phyloP scores from a whole-genome alignment of 2,797 vertebrate species.

The Hyperoplus lanceolatus region DNA sequence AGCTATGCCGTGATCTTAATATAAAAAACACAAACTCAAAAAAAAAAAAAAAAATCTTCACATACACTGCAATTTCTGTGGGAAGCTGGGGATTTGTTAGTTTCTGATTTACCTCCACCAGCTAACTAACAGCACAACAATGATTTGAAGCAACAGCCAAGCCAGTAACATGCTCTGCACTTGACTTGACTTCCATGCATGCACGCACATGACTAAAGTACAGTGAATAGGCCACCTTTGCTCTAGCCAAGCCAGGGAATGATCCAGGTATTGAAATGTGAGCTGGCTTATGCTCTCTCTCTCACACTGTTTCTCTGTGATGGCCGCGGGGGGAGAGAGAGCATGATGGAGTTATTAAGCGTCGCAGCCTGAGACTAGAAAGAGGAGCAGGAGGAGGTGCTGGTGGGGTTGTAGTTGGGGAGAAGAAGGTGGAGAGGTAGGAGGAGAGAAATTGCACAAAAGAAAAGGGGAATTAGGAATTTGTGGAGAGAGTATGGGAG shows the following conservation, averaged over 20 bases:
- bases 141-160: slow-evolving; percentile 20
- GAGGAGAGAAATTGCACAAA: slow-evolving; percentile 45
- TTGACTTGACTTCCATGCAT: slow-evolving; percentile 44
- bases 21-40: too few species aligned
- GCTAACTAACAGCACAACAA: neutral
- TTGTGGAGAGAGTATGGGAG: slow-evolving; percentile 25
- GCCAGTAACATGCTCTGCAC: slow-evolving; percentile 18
- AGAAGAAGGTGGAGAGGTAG: slow-evolving; percentile 47
- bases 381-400: slow-evolving; percentile 32
- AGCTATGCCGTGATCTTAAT: too few species aligned
- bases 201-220: slow-evolving; percentile 43
- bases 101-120: neutral
- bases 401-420: slow-evolving; percentile 29
- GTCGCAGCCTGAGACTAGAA: slow-evolving; percentile 55
- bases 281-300: slow-evolving; percentile 70
- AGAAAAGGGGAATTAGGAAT: slow-evolving; percentile 27
- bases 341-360: slow-evolving; percentile 87
- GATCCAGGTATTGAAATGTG: slow-evolving; percentile 83
- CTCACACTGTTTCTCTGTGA: slow-evolving; percentile 57
- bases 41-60: neutral
- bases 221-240: slow-evolving; percentile 69
- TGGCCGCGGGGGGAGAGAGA: slow-evolving; percentile 58
- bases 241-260: slow-evolving; percentile 66
- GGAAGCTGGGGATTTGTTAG: neutral
- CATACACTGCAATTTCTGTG: neutral